Base-by-base conservation (phyloP, 2,113 vertebrate species). In the Pagrus major region DNA sequence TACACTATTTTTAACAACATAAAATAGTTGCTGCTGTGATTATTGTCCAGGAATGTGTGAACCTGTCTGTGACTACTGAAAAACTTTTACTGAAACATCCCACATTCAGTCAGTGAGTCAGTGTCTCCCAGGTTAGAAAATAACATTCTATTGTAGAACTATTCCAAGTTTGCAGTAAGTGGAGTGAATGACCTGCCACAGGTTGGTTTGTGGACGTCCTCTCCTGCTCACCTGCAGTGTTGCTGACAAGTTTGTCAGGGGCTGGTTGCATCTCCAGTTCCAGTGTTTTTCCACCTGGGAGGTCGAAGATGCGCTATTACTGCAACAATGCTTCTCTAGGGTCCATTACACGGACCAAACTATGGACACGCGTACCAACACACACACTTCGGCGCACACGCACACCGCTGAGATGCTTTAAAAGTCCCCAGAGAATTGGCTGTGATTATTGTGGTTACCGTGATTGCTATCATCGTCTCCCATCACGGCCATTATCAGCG, bases 391-490 rank as follows among this genome's bases (percentile, higher is more conserved):
- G 23, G 12, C 20, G 1, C 44, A 55, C 74, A 59, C 41, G 0
- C 27, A 44, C 71, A 16, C n/a, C 14, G n/a, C 42, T 37, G 76
- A 84, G 81, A 86, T 80, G 81, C 81, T 84, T 77, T 86, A 77
- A 86, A 86, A 87, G 75, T 88, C 87, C 76, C 80, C 1, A 1
- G 46, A 78, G 89, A 86, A 91, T 84, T 84, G 86, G 73, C 76
- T 60, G 81, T 91, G 89, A 93, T 94, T 93, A 90, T 88, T 90
- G 89, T 91, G 87, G 91, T 91, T 91, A 84, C 83, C 9, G 80
- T 90, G 91, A 94, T 92, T 92, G 90, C 91, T 90, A 92, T 94
- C 92, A 92, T 93, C 84, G 90, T 88, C 86, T 88, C 86, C 91
- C 86, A 91, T 94, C 90, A 90, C 16, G 27, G 88, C 85, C 88